Percentiles rank a stretch among this genome's conserved stretches.
These are phyloP conservation scores for Ascidia mentula DNA, from an alignment of 23 tunicate species.

Conservation along the genomic window DNA sequence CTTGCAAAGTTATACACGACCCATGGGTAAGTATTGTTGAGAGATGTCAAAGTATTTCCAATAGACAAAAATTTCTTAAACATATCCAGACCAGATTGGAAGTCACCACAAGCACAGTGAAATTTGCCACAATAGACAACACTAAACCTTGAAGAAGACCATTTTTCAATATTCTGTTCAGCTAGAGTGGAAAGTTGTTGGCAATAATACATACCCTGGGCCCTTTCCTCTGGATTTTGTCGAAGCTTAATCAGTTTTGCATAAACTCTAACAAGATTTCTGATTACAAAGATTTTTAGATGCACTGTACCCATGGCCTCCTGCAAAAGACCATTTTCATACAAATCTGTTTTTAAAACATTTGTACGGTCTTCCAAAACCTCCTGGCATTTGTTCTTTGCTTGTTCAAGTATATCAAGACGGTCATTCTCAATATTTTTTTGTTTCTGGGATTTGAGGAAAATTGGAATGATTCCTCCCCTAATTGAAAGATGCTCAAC, in stretches of 20 bases:
- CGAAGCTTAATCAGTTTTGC: neutral
- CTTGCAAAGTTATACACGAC: conserved; percentile 25
- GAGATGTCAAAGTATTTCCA: neutral
- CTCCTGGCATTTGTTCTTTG: conserved; percentile 11
- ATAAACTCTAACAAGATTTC: conserved; percentile 26
- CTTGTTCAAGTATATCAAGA: neutral
- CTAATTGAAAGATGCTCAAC: conserved; percentile 25
- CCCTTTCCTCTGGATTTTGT: neutral
- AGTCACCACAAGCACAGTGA: conserved; percentile 18
- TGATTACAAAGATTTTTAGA: conserved; percentile 3
- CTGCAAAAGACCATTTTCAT: conserved; percentile 39
- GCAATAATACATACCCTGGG: neutral
- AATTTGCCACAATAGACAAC: conserved; percentile 43
- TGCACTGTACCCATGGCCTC: conserved; percentile 23
- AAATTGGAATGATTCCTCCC: conserved; percentile 48
- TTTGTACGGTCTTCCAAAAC: neutral
- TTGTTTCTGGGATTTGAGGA: conserved; percentile 14
- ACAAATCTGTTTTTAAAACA: conserved; percentile 8
- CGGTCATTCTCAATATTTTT: neutral
- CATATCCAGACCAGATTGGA: conserved; percentile 12
- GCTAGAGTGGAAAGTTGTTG: neutral
- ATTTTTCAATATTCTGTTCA: neutral
- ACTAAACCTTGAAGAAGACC: neutral
- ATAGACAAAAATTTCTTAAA: conserved; percentile 9
- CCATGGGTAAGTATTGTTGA: conserved; percentile 24